Conservation (phyloP, 2,113 vertebrate species). For the Coturnix japonica region DNA sequence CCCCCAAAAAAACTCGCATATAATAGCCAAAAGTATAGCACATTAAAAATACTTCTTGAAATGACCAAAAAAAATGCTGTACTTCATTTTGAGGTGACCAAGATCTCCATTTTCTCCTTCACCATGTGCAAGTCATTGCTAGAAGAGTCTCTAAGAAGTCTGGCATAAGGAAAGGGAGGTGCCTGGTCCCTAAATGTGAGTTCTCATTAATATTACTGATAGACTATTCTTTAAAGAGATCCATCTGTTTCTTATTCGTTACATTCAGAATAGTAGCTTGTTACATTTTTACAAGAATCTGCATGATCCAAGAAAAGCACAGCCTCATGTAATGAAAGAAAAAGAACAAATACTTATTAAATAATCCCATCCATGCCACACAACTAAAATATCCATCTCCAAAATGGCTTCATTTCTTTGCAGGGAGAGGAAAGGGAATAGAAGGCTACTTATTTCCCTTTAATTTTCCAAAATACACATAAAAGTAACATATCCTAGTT, state of each 20-base stretch:
- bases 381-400: constrained; percentile 27
- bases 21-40: neutral
- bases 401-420: constrained; percentile 30
- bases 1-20: neutral
- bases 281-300: constrained; percentile 59
- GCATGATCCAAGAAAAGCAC: constrained; percentile 46
- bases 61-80: neutral
- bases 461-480: neutral
- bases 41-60: neutral
- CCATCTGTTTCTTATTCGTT: constrained; percentile 54
- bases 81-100: neutral
- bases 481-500: neutral
- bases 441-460: neutral
- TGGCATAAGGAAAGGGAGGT: neutral
- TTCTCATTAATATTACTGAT: constrained; percentile 32
- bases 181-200: neutral
- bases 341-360: constrained; percentile 26
- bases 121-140: constrained; percentile 16
- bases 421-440: neutral
- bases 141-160: neutral
- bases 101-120: neutral
- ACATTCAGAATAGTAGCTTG: constrained; percentile 54
- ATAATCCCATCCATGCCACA: neutral
- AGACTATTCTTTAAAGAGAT: constrained; percentile 31
- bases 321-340: constrained; percentile 52